Evolutionary conservation across 2,113 vertebrate genomes (phyloP).

Genomic region (Dendrocopos noguchii): DNA sequence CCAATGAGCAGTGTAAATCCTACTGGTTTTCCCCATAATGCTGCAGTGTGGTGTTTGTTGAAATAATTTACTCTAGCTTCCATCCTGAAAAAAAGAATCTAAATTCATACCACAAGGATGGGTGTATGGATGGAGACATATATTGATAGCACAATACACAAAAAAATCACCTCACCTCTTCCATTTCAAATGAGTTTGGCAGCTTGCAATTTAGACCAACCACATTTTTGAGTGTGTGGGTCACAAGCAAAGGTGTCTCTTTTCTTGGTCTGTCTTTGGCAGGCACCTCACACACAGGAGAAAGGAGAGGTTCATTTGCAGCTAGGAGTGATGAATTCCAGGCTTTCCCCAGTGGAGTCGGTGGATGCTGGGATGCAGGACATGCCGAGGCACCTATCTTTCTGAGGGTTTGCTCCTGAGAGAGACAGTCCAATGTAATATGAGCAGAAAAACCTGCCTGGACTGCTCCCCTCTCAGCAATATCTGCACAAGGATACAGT

Average conservation of each 20-base stretch:
- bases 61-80: not conserved
- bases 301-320: not conserved
- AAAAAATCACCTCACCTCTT: constrained; percentile 67
- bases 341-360: not conserved
- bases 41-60: not conserved
- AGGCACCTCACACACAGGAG: not conserved
- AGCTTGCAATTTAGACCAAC: not conserved
- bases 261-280: not conserved
- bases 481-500: not conserved
- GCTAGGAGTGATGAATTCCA: not conserved
- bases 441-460: not conserved
- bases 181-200: constrained; percentile 75
- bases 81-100: not conserved
- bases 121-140: not conserved
- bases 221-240: constrained; percentile 13
- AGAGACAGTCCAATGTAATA: not conserved
- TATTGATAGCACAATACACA: not conserved
- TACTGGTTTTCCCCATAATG: not conserved
- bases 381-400: not conserved
- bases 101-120: not conserved
- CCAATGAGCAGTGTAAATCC: not conserved
- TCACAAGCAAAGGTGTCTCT: not conserved
- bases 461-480: not conserved
- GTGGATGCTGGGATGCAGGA: not conserved
- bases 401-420: not conserved